phyloP scores from a whole-genome alignment of 1,140 invertebrate species.

The Formica exsecta region DNA sequence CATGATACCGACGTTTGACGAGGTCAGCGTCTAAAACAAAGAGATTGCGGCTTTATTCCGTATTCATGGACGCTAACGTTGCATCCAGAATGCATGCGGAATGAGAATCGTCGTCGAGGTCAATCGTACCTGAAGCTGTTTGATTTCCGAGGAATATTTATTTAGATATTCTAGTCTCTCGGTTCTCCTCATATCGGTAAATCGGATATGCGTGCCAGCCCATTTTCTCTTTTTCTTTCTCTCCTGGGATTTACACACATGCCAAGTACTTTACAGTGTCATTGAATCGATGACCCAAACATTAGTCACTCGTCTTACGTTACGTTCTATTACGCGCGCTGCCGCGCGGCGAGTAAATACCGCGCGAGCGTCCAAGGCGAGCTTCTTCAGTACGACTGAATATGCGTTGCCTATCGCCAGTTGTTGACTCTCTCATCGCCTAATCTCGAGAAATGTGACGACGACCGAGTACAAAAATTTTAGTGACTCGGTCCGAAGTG shows the following conservation, averaged over 20 bases:
- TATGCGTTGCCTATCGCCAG: conserved; percentile 7
- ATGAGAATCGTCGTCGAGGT: neutral
- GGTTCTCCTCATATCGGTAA: neutral
- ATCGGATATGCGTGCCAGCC: neutral
- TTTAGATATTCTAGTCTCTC: neutral
- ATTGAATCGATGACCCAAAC: conserved; percentile 76
- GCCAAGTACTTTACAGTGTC: conserved; percentile 45
- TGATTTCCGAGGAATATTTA: neutral
- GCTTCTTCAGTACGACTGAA: conserved; percentile 69
- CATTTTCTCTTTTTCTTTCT: no score
- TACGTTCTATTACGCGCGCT: conserved; percentile 59
- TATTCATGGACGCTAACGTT: neutral
- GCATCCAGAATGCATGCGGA: conserved; percentile 14
- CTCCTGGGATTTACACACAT: neutral
- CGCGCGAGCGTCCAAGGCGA: conserved; percentile 70
- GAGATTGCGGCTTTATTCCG: conserved; percentile 25
- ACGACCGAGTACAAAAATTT: neutral
- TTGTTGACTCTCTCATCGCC: conserved; percentile 23
- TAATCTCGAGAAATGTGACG: neutral
- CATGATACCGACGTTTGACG: conserved; percentile 5
- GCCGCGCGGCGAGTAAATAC: conserved; percentile 50
- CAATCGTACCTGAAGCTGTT: no score
- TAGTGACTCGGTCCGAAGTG: neutral
- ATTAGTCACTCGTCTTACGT: conserved; percentile 72
- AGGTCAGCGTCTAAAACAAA: conserved; percentile 36